Base-by-base conservation (phyloP, 1,140 invertebrate genomes). In the Magallana gigas region DNA sequence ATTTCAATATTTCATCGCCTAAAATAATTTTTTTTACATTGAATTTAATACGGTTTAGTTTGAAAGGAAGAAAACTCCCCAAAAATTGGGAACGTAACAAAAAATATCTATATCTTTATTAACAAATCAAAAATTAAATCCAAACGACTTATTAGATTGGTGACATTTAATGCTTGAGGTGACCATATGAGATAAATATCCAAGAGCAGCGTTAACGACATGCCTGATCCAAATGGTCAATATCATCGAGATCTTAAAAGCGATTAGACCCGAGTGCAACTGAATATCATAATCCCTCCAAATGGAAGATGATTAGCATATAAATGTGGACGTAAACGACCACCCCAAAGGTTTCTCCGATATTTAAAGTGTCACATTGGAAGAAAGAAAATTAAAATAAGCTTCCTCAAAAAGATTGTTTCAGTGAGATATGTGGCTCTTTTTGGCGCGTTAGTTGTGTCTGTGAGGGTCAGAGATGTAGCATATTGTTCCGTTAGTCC, bases 401-500 rank as follows among this genome's bases (percentile, higher is more conserved):
- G 36, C 36, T 29, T 23, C 68, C 8, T 23, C 7, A 4, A 29
- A 76, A 76, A 76, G 68, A 76, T 76, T 76, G 68, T 76, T 76
- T 76, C 6, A 48, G 36, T 5, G 5, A 48, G 36, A 48, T 48
- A 48, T 48, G 36, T 48, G 36, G 36, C 36, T 48, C 5, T 48
- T 48, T 48, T 48, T 48, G 36, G 36, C 2, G 36, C 36, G 68
- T 76, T 76, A 48, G 36, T 16, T 36, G 9, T 29, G 23, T 76
- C 68, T 76, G 68, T 76, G 68, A 29, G 23, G 68, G 36, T 29
- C 68, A 76, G 68, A 18, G 68, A 76, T 29, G 23, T 76, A 29
- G 29, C 68, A 76, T 76, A 76, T 76, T 76, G 68, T 76, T 76
- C 68, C 68, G 68, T 76, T 76, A 76, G 68, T 29, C 68, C 12